Base-by-base conservation (phyloP, 2,797 vertebrate genomes). In the Catamblyrhynchus diadema region DNA sequence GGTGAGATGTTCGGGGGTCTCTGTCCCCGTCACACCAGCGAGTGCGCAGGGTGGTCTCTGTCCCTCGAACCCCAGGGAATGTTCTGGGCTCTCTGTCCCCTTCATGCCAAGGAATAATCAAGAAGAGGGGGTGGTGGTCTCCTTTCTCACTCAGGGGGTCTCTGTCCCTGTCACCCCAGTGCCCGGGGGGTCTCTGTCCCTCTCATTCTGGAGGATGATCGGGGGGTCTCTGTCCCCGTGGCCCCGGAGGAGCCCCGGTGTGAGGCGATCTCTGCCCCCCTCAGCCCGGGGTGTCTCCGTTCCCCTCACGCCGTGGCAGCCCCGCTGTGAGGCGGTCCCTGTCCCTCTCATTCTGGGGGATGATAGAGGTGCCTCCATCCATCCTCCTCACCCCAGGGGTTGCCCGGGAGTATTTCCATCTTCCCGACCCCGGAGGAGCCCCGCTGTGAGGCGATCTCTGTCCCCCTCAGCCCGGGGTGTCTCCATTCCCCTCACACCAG, bases 81-180 rank as follows among this genome's bases (percentile, higher is more conserved):
- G 53, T 14, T 32, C 25, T 3, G 28, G 16, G 70, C 3, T 19
- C 22, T 50, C 35, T 27, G 10, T 23, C 7, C 14, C 19, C 12
- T 7, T 37, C 20, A 24, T 5, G 7, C 23, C 30, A 54, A 15
- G 50, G 13, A n/a, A 48, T 12, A 8, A 21, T 8, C 7, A n/a
- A 18, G 14, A 27, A 22, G 7, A 12, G 6, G 7, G 7, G 10
- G 3, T 2, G 4, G 3, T 32, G n/a, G 25, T 42, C 27, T 25
- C 5, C 37, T 8, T 27, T 18, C 41, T 64, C 37, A 7, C 20
- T 23, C 47, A 13, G 37, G 33, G 14, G 15, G 15, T 57, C 14
- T 57, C 39, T 39, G 39, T 39, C 39, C 39, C 39, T 39, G 13
- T 39, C 39, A 39, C 23, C 6, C 39, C 39, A 39, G 14, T 39